Percentiles rank a stretch among this genome's conserved stretches.
These are phyloP conservation scores for Synchiropus splendidus DNA, from an alignment of 2,113 vertebrate genomes.

Conservation along the genomic window DNA sequence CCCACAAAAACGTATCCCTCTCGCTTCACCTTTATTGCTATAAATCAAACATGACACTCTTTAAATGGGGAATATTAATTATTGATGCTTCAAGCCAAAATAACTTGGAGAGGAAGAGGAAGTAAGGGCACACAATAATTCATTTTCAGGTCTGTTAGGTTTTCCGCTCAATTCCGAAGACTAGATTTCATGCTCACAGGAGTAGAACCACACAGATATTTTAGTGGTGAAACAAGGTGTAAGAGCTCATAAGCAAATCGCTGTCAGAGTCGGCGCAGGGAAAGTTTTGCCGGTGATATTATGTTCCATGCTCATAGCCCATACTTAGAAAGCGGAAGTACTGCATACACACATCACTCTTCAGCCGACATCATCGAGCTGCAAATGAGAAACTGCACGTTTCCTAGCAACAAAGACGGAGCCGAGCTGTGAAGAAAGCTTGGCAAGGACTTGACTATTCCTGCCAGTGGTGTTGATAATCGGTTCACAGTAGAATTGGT, in stretches of 20 bases:
- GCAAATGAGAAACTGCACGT: conserved; percentile 29
- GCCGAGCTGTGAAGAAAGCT: conserved; percentile 2
- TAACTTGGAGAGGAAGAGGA: conserved; percentile 51
- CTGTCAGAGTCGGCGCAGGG: no score
- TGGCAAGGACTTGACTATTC: conserved; percentile 10
- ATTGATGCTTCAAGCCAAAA: conserved; percentile 67
- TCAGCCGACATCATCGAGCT: conserved; percentile 7
- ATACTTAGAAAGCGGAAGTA: conserved; percentile 13
- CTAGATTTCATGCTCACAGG: conserved; percentile 42
- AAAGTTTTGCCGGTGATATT: neutral
- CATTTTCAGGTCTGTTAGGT: conserved; percentile 43
- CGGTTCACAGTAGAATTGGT: conserved; percentile 6
- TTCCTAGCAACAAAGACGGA: conserved; percentile 36
- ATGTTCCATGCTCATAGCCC: conserved; percentile 1
- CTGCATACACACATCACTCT: conserved; percentile 17
- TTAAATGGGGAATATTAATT: conserved; percentile 70
- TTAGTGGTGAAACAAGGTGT: neutral
- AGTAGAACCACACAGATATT: conserved; percentile 31
- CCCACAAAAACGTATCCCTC: conserved; percentile 28
- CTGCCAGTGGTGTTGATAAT: conserved; percentile 6
- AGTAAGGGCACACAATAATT: conserved; percentile 55
- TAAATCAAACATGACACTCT: conserved; percentile 66
- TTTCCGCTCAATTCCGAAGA: conserved; percentile 50
- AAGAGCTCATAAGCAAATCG: no score
- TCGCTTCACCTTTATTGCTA: conserved; percentile 31